Evolutionary conservation across 1,140 invertebrate genomes (phyloP), one percentile per base, ranked within the genome.

Genomic region (Stenopsyche tienmushanensis): DNA sequence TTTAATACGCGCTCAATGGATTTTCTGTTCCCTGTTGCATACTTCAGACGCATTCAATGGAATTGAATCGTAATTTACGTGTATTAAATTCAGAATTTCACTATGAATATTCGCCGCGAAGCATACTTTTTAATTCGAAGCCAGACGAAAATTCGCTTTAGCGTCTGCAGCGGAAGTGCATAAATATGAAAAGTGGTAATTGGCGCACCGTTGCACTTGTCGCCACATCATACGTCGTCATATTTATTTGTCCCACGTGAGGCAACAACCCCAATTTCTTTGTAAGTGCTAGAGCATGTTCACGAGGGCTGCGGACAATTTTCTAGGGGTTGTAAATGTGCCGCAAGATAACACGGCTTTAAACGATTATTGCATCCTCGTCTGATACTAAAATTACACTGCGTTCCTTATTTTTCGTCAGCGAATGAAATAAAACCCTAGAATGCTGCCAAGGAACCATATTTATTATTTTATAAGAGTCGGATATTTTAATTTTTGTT

Each of bases 171-270:
- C 29, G 29, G 13, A 5, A 34, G 5, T 13, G 29, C 29, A 34
- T 34, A 34, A 34, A 34, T 34, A 34, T 34, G 5, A 5, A 13
- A 13, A 13, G 29, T 13, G 29, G 58, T 66, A 70, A 70, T 66
- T 70, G 64, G 64, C 60, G 68, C 64, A 66, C 47, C 60, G 42
- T 64, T 66, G 64, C 45, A 66, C 50, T 50, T 58, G 64, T 70
- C 41, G 42, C 49, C n/a, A n/a, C n/a, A n/a, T n/a, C n/a, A n/a
- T n/a, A n/a, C 64, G 18, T 13, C 60, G 57, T 66, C 64, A 66
- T 66, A 66, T 65, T 65, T 70, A 70, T 70, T 17, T 42, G 21
- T 60, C 68, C 53, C 63, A 17, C 25, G 63, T 49, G 67, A 60
- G 9, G 5, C 13, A 50, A 26, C 45, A 21, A 1, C 23, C 52